Conservation (phyloP, 2,888 invertebrate genomes). For the Dicranocentrus wangi region DNA sequence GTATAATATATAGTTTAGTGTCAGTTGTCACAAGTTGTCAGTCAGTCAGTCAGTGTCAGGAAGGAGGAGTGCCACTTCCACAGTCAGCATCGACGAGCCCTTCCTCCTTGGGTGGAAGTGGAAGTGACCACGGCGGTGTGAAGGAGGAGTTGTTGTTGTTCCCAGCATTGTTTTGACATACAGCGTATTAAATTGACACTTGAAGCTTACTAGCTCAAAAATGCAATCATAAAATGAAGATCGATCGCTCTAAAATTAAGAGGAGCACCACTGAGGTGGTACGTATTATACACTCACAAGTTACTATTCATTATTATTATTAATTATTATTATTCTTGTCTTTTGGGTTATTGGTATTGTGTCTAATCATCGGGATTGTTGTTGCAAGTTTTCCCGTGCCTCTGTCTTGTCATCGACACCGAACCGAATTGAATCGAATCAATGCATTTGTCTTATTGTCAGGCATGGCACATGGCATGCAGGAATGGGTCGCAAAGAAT, state of each 20-base stretch:
- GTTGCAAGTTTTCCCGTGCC: too few relatives aligned
- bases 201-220: slow-evolving; percentile 14
- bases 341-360: too few relatives aligned
- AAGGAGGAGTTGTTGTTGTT: neutral
- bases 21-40: neutral
- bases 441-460: too few relatives aligned
- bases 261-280: slow-evolving; percentile 89
- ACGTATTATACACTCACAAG: slow-evolving; percentile 74
- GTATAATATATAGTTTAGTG: too few relatives aligned
- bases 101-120: neutral
- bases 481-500: too few relatives aligned
- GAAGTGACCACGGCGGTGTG: neutral
- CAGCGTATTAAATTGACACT: neutral
- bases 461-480: too few relatives aligned
- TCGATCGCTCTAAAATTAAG: slow-evolving; percentile 86
- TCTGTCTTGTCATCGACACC: too few relatives aligned
- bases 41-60: neutral
- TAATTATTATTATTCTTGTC: too few relatives aligned
- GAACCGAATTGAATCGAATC: too few relatives aligned
- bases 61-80: neutral
- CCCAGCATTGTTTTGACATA: neutral
- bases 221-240: slow-evolving; percentile 81
- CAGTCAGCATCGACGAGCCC: too few relatives aligned
- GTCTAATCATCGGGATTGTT: too few relatives aligned
- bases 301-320: too few relatives aligned